These are phyloP conservation scores for Pampusana beccarii DNA, from an alignment of 2,113 vertebrate genomes.

Conservation along the genomic window DNA sequence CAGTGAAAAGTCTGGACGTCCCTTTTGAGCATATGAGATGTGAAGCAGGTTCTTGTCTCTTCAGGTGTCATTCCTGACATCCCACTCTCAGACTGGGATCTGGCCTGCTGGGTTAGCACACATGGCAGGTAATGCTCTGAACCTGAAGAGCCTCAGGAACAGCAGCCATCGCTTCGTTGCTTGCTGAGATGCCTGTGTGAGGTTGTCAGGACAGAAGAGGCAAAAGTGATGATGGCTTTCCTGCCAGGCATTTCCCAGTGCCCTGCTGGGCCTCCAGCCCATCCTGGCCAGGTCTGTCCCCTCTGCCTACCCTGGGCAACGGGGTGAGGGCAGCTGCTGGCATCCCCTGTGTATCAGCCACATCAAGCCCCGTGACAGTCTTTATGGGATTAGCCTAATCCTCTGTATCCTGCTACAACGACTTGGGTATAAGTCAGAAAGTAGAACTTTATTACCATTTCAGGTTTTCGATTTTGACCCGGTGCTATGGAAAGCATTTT, in stretches of 20 bases:
- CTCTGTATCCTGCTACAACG: background rate
- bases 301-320: background rate
- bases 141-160: background rate
- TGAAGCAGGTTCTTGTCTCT: background rate
- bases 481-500: accelerated
- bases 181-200: background rate
- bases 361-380: background rate
- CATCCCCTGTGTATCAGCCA: background rate
- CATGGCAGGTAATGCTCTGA: background rate
- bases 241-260: background rate
- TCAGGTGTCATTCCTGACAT: background rate
- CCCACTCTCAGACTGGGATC: background rate
- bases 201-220: background rate
- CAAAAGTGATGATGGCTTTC: background rate
- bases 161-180: background rate
- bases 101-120: background rate
- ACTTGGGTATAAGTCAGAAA: background rate
- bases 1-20: background rate
- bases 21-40: background rate
- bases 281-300: background rate
- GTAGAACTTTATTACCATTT: background rate
- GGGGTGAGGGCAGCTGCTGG: background rate
- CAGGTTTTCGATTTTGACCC: background rate
- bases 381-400: background rate
- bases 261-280: background rate